These are phyloP conservation scores for Tachina lurida DNA, from an alignment of 2,888 invertebrate species.

Conservation along the genomic window DNA sequence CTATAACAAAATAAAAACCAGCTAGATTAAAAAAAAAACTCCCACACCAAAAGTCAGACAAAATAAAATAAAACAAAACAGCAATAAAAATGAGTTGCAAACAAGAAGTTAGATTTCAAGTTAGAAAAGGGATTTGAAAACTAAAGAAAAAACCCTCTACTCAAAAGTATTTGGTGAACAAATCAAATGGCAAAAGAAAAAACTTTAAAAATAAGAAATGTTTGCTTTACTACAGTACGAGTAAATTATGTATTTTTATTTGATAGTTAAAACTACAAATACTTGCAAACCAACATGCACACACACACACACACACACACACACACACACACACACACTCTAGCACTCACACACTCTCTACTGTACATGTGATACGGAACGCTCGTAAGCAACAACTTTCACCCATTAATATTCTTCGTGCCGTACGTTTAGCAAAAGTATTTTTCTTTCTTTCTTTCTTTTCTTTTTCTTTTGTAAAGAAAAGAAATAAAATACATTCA, in stretches of 20 bases:
- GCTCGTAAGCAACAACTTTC: conserved; percentile 78
- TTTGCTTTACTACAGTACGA: conserved; percentile 33
- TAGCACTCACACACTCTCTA: neutral
- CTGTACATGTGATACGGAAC: conserved; percentile 42
- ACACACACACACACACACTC: conserved; percentile 3
- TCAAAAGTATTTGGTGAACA: conserved; percentile 18
- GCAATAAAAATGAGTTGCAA: neutral
- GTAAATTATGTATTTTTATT: neutral
- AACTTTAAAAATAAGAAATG: conserved; percentile 25
- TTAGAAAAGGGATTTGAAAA: conserved; percentile 52
- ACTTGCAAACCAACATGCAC: neutral
- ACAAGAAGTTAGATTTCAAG: conserved; percentile 8
- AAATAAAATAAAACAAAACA: neutral
- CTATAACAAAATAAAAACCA: conserved; percentile 2
- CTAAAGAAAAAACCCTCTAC: neutral
- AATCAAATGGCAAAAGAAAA: conserved; percentile 21
- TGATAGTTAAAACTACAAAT: neutral
- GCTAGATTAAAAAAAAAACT: conserved; percentile 22
- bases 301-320: conserved; percentile 11
- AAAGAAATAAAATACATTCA: conserved; percentile 29
- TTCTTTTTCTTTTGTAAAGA: conserved; percentile 21
- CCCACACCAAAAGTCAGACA: conserved; percentile 41
- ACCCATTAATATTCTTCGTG: conserved; percentile 81
- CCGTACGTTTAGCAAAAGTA: conserved; percentile 73
- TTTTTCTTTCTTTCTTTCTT: conserved; percentile 45